Base-by-base conservation (phyloP, 2,113 vertebrate species). In the Willisornis vidua region DNA sequence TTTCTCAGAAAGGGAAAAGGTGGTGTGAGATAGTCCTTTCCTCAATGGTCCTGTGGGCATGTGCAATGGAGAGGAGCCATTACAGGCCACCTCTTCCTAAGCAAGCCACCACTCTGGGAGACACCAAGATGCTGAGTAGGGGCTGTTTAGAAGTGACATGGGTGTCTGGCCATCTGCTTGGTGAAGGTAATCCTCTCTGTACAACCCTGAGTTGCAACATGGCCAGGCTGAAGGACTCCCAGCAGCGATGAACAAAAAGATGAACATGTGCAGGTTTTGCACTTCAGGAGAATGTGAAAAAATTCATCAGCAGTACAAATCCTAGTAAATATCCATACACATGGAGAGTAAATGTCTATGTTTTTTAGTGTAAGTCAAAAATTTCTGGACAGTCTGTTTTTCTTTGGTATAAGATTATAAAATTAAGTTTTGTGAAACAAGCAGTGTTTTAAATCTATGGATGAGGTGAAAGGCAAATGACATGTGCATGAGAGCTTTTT, bases 401-500 rank as follows among this genome's bases (percentile, higher is more conserved):
- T 16, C 39, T 68, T 85, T 68, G 45, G 51, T 25, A 61, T 18
- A 65, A 87, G 87, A 78, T 14, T 23, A 19, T 12, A 74, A 52
- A 71, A 72, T n/a, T 63, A 45, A 26, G 10, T n/a, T 58, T 46
- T 58, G 8, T 76, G 28, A 59, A 72, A 67, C 41, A 74, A 14
- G 6, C 6, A 15, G 6, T 28, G 19, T 46, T 89, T 91, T 22
- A 70, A 63, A 89, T 49, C 39, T 19, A 9, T 43, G 41, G 28
- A 51, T 2, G 3, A 70, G 43, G 35, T 9, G 10, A 71, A 81
- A 78, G 35, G 14, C 48, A 51, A 63, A 74, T 67, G 14, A 24
- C 26, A 41, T 0, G 6, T 20, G 3, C 23, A 14, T 16, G 19
- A 85, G 31, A 52, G 26, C 1, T 0, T n/a, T 67, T 75, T 57